Conservation (phyloP, 2,113 vertebrate species). For the Neodon shergylaensis region DNA sequence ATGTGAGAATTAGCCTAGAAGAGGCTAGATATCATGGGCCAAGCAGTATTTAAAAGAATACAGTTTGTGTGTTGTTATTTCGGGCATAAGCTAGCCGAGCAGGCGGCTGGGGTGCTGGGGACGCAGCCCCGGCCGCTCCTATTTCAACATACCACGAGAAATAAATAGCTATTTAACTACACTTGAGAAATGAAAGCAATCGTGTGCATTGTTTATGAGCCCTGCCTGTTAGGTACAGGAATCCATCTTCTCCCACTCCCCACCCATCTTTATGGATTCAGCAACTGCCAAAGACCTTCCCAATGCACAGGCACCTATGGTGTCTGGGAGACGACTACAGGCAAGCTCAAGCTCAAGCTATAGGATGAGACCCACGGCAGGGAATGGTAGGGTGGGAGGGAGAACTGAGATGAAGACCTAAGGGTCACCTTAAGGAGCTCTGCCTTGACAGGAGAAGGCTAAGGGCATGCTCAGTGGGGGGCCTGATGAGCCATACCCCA, state of each 20-base stretch:
- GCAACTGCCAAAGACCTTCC: background rate
- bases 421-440: background rate
- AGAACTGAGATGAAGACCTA: background rate
- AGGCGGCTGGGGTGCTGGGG: too few relatives aligned
- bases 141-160: background rate
- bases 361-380: rapidly evolving
- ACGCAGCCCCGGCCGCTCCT: too few relatives aligned
- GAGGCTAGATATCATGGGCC: too few relatives aligned
- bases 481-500: background rate
- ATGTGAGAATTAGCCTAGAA: too few relatives aligned
- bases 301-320: rapidly evolving
- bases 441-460: background rate
- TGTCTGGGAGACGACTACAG: rapidly evolving
- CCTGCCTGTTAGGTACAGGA: background rate
- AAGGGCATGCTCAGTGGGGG: background rate
- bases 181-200: background rate
- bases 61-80: too few relatives aligned
- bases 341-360: background rate
- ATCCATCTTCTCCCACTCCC: background rate
- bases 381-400: too few relatives aligned
- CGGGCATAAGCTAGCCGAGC: too few relatives aligned
- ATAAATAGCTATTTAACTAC: background rate
- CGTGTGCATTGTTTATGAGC: background rate
- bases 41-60: too few relatives aligned
- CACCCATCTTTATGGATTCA: background rate